These are phyloP conservation scores for Caradrina kadenii DNA, from an alignment of 2,888 invertebrate species.

Conservation along the genomic window DNA sequence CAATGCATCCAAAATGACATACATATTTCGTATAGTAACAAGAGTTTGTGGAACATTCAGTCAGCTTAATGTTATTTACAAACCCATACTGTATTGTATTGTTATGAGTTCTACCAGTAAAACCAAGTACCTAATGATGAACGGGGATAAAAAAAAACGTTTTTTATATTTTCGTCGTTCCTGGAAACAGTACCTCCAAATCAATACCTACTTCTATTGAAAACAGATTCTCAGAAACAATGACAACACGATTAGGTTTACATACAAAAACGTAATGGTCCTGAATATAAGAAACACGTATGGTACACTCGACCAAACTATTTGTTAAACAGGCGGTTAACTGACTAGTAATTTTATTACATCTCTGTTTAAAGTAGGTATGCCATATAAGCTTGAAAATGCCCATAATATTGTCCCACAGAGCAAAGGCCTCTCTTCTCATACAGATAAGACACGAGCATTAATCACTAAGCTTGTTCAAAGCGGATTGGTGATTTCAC, in stretches of 20 bases:
- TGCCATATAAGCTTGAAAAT: too few relatives aligned
- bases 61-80: conserved; percentile 11
- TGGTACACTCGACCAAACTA: too few relatives aligned
- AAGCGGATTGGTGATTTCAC: too few relatives aligned
- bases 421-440: too few relatives aligned
- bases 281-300: too few relatives aligned
- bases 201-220: conserved; percentile 25
- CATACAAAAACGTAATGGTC: conserved; percentile 10
- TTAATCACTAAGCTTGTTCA: too few relatives aligned
- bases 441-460: too few relatives aligned
- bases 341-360: too few relatives aligned
- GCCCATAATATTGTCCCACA: too few relatives aligned
- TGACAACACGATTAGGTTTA: conserved; percentile 17
- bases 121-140: background rate
- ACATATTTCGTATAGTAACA: background rate
- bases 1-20: too few relatives aligned
- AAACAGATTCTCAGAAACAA: conserved; percentile 35
- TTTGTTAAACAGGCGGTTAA: too few relatives aligned
- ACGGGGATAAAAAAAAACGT: conserved; percentile 19
- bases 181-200: conserved; percentile 14
- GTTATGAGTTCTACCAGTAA: conserved; percentile 38
- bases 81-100: conserved; percentile 37
- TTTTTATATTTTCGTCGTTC: conserved; percentile 21
- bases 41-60: background rate
- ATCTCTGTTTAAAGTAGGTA: too few relatives aligned